A percentile compares a stretch with the other conserved stretches of the same genome.
phyloP scores from a whole-genome alignment of 2,113 vertebrate species.

The Vireo altiloquus region DNA sequence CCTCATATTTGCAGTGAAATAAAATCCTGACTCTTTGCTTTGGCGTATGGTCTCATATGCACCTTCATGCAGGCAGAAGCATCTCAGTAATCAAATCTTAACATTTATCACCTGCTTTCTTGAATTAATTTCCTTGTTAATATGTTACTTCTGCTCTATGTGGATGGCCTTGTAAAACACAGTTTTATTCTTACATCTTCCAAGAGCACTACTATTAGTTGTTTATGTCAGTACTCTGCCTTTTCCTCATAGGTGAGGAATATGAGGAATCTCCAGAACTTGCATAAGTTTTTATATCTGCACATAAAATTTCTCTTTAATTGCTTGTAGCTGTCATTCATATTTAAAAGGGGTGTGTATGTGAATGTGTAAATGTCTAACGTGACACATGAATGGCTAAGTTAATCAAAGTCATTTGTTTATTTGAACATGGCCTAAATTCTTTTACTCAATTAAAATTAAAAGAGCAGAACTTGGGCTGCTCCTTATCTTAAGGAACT shows the following conservation, averaged over 20 bases:
- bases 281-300: neutral
- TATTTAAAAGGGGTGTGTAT: neutral
- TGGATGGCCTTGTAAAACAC: neutral
- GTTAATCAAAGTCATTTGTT: neutral
- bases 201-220: neutral
- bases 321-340: neutral
- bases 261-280: neutral
- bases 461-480: neutral
- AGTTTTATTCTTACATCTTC: neutral
- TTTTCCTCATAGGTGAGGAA: neutral
- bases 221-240: neutral
- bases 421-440: neutral
- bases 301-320: neutral
- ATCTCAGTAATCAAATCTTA: neutral
- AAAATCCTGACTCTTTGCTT: neutral
- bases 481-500: neutral
- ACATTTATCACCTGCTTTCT: neutral
- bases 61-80: neutral
- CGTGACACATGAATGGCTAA: neutral
- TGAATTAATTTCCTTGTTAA: neutral
- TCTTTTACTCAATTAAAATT: neutral
- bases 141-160: neutral
- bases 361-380: neutral
- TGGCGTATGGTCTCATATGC: neutral
- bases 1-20: neutral